Percentiles rank a stretch among this genome's conserved stretches.
Conservation (phyloP, 1,140 invertebrate genomes). For the Drosophila elegans region DNA sequence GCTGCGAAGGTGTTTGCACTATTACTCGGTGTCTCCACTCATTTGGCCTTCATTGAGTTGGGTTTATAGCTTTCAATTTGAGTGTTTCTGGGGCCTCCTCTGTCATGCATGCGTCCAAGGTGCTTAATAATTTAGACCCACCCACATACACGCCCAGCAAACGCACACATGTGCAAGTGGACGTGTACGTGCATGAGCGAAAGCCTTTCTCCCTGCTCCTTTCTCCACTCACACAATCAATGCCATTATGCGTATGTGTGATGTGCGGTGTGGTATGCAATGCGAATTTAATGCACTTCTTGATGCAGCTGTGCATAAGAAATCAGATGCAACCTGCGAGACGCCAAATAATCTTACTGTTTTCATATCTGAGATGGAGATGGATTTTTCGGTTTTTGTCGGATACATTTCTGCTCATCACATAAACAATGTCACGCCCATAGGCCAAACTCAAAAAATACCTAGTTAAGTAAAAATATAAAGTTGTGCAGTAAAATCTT, state of each 20-base stretch:
- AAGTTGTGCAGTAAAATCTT: no score
- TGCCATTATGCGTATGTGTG: constrained; percentile 31
- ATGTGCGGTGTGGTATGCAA: constrained; percentile 36
- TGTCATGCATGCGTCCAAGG: constrained; percentile 58
- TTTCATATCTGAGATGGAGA: constrained; percentile 32
- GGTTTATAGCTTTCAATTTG: constrained; percentile 56
- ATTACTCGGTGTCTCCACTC: constrained; percentile 7
- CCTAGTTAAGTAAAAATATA: no score
- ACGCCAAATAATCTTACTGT: constrained; percentile 40
- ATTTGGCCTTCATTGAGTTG: constrained; percentile 29
- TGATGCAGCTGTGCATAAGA: constrained; percentile 69
- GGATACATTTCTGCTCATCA: constrained; percentile 12
- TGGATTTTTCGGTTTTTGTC: constrained; percentile 48
- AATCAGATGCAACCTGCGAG: constrained; percentile 39
- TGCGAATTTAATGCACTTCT: constrained; percentile 71
- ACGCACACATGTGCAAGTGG: constrained; percentile 9
- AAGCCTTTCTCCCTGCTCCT: not conserved
- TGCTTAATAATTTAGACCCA: constrained; percentile 65
- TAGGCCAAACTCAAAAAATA: constrained; percentile 6
- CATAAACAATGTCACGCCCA: constrained; percentile 53
- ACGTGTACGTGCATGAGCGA: constrained; percentile 21
- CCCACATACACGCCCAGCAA: not conserved
- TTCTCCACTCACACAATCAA: constrained; percentile 26
- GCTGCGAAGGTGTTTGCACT: constrained; percentile 1
- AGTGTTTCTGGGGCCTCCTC: constrained; percentile 42